phyloP scores from a whole-genome alignment of 2,797 vertebrate species.

The Heterohyrax brucei region DNA sequence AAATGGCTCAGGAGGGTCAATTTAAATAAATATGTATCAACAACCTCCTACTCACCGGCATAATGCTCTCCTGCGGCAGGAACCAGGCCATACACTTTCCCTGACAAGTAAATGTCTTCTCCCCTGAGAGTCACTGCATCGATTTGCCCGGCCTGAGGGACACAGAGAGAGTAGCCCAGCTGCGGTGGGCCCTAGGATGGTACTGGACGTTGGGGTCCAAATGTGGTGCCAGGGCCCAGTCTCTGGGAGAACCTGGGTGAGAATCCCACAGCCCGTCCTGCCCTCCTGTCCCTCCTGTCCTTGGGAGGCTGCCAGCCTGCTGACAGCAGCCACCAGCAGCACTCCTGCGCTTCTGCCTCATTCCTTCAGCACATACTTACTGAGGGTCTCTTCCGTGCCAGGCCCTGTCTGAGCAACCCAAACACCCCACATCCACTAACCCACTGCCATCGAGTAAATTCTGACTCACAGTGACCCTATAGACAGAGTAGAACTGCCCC shows the following conservation, averaged over 20 bases:
- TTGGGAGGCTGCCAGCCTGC: neutral
- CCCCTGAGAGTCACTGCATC: conserved; percentile 95
- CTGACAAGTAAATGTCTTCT: conserved; percentile 95
- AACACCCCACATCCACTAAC: no score
- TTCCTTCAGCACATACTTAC: neutral
- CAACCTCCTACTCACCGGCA: conserved; percentile 90
- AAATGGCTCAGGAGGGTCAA: neutral
- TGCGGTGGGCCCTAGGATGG: neutral
- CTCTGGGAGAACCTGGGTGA: neutral
- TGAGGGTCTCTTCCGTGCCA: neutral
- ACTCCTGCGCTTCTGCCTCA: neutral
- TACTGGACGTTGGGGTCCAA: neutral
- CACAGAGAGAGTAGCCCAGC: neutral
- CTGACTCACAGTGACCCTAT: no score
- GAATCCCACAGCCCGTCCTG: neutral
- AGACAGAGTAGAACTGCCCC: no score
- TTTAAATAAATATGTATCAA: neutral
- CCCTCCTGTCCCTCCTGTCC: neutral
- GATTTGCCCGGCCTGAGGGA: conserved; percentile 92
- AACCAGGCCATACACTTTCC: conserved; percentile 94
- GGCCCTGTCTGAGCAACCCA: neutral
- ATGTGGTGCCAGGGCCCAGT: neutral
- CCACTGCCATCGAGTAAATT: no score
- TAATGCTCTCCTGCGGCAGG: conserved; percentile 96
- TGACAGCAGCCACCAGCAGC: neutral